phyloP scores from a whole-genome alignment of 2,113 vertebrate genomes.

The Cromileptes altivelis region DNA sequence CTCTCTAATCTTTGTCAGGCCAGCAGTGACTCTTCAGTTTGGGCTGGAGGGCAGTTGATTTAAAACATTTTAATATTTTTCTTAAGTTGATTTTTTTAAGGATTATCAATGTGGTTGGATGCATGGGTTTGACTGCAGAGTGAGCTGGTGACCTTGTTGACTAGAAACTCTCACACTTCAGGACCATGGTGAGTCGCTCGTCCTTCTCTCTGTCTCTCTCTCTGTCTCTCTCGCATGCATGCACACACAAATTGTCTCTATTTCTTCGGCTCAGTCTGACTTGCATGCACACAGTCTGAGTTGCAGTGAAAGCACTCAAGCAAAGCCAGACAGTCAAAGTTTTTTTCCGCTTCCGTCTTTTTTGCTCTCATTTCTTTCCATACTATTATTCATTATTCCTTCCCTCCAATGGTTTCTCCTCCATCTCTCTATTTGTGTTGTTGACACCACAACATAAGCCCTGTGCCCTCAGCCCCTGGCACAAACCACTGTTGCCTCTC shows the following conservation, averaged over 20 bases:
- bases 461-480: conserved; percentile 60
- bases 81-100: conserved; percentile 17
- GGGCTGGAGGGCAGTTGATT: background rate
- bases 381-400: background rate
- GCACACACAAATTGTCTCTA: conserved; percentile 52
- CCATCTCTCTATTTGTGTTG: conserved; percentile 38
- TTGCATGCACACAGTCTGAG: conserved; percentile 27
- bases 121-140: conserved; percentile 16
- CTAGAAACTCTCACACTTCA: conserved; percentile 31
- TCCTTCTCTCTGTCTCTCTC: conserved; percentile 4
- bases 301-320: conserved; percentile 21
- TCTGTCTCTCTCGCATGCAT: conserved; percentile 30
- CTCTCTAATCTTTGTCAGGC: background rate
- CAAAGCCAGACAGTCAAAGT: conserved; percentile 7
- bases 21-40: background rate
- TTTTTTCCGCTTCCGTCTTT: conserved; percentile 3
- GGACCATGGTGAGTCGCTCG: conserved; percentile 61
- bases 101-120: background rate
- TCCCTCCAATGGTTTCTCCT: background rate
- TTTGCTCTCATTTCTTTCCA: background rate
- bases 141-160: conserved; percentile 43
- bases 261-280: conserved; percentile 35
- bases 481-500: conserved; percentile 35
- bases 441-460: conserved; percentile 35
- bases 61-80: background rate